Conservation (phyloP, 2,113 vertebrate species). For the Rhadina sibilatrix region DNA sequence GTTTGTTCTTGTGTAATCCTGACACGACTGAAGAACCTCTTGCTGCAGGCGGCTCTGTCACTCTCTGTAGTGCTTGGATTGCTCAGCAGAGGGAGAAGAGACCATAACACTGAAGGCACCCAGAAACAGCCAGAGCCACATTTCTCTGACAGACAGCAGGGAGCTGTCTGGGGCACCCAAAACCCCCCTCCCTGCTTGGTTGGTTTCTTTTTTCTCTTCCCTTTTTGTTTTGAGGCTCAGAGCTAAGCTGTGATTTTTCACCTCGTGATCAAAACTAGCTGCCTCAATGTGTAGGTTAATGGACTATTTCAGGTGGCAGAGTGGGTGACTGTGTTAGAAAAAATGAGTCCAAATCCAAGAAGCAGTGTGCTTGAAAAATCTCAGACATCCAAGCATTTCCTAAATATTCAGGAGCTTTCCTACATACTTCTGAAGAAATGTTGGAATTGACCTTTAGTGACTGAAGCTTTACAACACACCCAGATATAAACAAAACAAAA, state of each 20-base stretch:
- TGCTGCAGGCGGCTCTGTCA: not conserved
- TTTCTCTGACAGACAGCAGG: not conserved
- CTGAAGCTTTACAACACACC: not conserved
- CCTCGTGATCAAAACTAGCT: not conserved
- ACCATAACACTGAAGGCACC: not conserved
- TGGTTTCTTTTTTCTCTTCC: not conserved
- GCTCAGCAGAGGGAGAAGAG: conserved; percentile 60
- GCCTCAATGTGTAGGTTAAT: not conserved
- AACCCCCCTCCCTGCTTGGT: not conserved
- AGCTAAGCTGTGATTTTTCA: not conserved
- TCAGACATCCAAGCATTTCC: not conserved
- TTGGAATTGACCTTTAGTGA: not conserved
- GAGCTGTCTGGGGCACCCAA: not conserved
- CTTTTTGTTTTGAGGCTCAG: not conserved
- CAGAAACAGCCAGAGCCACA: not conserved
- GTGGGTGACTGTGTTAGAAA: not conserved
- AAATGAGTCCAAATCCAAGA: not conserved
- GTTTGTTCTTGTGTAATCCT: not conserved
- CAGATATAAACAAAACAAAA: not conserved
- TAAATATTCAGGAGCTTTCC: not conserved
- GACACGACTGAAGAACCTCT: not conserved
- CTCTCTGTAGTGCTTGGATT: conserved; percentile 55
- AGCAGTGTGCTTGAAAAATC: not conserved
- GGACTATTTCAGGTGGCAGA: not conserved
- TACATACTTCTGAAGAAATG: not conserved